These are phyloP conservation scores for Notarius quadriscutis DNA, from an alignment of 2,113 vertebrate species.

Conservation along the genomic window DNA sequence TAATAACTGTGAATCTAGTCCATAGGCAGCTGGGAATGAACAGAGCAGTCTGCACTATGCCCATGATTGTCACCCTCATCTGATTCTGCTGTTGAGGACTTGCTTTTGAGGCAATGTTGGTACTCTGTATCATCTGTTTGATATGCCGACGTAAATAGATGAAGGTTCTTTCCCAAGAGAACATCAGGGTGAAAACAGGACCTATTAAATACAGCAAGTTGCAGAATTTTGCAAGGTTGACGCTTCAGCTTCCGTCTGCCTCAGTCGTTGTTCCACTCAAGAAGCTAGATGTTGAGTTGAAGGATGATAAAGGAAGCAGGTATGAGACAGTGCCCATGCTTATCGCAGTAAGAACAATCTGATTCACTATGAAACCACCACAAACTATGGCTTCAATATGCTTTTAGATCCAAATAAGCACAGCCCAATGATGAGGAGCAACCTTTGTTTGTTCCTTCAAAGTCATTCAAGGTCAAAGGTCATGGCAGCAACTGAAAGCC, in stretches of 20 bases:
- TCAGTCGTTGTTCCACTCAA: not conserved
- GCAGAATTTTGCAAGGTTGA: not conserved
- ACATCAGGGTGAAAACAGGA: conserved; percentile 11
- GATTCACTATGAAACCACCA: conserved; percentile 18
- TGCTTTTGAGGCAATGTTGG: conserved; percentile 2
- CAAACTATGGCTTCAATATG: conserved; percentile 13
- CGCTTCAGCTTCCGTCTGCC: not conserved
- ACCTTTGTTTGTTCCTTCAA: conserved; percentile 4
- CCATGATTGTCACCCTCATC: conserved; percentile 37
- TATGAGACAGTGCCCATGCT: conserved; percentile 9
- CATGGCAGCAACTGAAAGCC: no score
- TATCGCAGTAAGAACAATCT: conserved; percentile 22
- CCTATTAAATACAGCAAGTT: conserved; percentile 29
- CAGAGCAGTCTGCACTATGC: conserved; percentile 35
- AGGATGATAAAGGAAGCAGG: not conserved
- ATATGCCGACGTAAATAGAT: conserved; percentile 34
- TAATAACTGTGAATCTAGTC: not conserved
- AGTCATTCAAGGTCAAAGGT: no score
- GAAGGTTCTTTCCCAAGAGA: conserved; percentile 35
- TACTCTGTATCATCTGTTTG: conserved; percentile 34
- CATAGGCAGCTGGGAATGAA: conserved; percentile 37
- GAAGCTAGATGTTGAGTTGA: not conserved
- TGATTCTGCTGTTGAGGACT: conserved; percentile 36
- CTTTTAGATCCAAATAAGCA: conserved; percentile 34
- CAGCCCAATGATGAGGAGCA: conserved; percentile 14